Evolutionary conservation across 2,113 vertebrate species (phyloP).

Genomic region (Muntiacus reevesi): DNA sequence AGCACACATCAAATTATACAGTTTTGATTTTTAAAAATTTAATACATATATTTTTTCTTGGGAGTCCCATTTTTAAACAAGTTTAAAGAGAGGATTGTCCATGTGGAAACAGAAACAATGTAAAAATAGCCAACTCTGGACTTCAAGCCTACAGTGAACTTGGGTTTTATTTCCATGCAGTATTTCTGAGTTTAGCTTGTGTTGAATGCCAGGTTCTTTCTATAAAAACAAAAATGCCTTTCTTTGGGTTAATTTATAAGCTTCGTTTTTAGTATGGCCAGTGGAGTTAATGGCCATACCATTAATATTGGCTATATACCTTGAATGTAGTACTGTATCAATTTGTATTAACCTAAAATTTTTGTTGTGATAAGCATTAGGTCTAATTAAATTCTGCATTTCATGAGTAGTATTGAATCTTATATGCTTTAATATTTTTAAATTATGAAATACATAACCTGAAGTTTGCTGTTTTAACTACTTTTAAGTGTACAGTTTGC

Average conservation of each 20-base stretch:
- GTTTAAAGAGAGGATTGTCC: slow-evolving; percentile 25
- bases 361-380: not conserved
- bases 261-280: not conserved
- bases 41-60: not conserved
- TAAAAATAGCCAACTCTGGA: slow-evolving; percentile 28
- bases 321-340: not conserved
- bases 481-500: not conserved
- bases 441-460: not conserved
- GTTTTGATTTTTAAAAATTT: slow-evolving; percentile 45
- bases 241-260: not conserved
- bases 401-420: not conserved
- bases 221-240: not conserved
- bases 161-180: not conserved
- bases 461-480: not conserved
- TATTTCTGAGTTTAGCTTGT: slow-evolving; percentile 14
- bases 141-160: not conserved
- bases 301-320: not conserved
- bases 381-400: not conserved
- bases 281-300: not conserved
- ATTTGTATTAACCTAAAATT: not conserved
- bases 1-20: not conserved
- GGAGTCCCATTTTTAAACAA: slow-evolving; percentile 1
- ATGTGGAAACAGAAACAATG: not conserved
- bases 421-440: not conserved
- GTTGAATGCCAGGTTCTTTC: not conserved